Evolutionary conservation across 2,888 invertebrate genomes (phyloP).

Genomic region (Lissonota sp.): DNA sequence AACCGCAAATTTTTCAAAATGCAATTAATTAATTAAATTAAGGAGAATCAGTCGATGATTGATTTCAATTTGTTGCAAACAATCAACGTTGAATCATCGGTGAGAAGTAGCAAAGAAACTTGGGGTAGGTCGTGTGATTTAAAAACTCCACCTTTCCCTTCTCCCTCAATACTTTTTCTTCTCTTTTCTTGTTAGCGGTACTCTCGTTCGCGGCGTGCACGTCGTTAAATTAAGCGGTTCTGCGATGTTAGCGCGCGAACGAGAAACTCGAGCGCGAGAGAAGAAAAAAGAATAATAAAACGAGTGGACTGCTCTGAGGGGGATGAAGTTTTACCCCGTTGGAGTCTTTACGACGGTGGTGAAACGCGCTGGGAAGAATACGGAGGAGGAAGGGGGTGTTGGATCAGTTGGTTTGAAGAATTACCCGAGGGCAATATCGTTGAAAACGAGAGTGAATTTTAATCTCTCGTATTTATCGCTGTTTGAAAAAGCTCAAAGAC

Average conservation of each 20-base stretch:
- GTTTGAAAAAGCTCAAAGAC: neutral
- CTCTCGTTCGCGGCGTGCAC: conserved; percentile 44
- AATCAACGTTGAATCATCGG: neutral
- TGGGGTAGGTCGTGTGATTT: conserved; percentile 68
- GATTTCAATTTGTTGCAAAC: too few relatives aligned
- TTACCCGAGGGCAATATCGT: conserved; percentile 12
- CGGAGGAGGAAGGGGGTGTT: neutral
- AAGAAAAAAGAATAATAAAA: conserved; percentile 22
- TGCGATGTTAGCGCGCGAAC: conserved; percentile 29
- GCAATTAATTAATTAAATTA: too few relatives aligned
- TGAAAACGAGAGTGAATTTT: conserved; percentile 51
- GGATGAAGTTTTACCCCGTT: conserved; percentile 46
- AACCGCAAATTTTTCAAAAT: too few relatives aligned
- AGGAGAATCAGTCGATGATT: too few relatives aligned
- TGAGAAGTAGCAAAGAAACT: conserved; percentile 56
- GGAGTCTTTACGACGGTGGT: conserved; percentile 34
- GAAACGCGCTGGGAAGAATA: conserved; percentile 1
- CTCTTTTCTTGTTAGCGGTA: conserved; percentile 13
- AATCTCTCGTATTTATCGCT: conserved; percentile 35
- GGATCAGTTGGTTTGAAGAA: too few relatives aligned
- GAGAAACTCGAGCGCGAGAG: conserved; percentile 45
- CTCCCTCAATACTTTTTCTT: conserved; percentile 5
- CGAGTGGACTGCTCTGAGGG: conserved; percentile 25
- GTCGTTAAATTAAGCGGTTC: conserved; percentile 67
- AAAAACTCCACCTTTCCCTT: conserved; percentile 29